Percentiles rank a stretch among this genome's conserved stretches.
phyloP scores from a whole-genome alignment of 2,113 vertebrate genomes.

The Acinonyx jubatus region DNA sequence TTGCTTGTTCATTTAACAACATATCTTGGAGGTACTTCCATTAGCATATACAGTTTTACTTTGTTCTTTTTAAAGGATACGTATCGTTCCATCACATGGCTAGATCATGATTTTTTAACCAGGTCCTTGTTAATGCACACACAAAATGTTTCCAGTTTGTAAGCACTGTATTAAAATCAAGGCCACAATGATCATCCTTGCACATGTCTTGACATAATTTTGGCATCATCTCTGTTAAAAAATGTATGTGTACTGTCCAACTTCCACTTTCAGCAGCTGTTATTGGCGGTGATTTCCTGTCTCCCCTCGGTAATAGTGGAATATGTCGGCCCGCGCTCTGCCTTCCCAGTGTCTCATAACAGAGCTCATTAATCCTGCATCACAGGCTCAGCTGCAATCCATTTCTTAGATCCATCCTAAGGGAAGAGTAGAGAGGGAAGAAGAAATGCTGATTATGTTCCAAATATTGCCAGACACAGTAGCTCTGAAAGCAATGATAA shows the following conservation, averaged over 20 bases:
- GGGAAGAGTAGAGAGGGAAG: neutral
- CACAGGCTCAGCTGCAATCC: neutral
- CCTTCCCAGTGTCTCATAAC: neutral
- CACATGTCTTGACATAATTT: neutral
- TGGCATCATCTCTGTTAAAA: neutral
- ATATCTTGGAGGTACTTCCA: neutral
- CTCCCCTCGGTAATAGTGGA: neutral
- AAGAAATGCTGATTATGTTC: neutral
- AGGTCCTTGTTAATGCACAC: neutral
- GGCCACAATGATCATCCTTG: neutral
- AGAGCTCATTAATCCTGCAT: neutral
- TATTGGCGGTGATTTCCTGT: neutral
- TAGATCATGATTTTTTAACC: neutral
- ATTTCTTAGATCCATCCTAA: neutral
- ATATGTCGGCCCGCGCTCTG: neutral
- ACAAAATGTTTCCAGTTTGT: neutral
- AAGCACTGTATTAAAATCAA: neutral
- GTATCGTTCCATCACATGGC: neutral
- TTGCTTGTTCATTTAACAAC: neutral
- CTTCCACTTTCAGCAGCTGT: neutral
- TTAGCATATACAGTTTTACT: neutral
- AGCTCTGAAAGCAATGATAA: neutral
- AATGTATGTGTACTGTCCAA: neutral
- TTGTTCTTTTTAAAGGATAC: slow-evolving; percentile 1
- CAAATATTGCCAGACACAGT: neutral